Base-by-base conservation (phyloP, 1,140 invertebrate species). In the Polypedilum vanderplanki region DNA sequence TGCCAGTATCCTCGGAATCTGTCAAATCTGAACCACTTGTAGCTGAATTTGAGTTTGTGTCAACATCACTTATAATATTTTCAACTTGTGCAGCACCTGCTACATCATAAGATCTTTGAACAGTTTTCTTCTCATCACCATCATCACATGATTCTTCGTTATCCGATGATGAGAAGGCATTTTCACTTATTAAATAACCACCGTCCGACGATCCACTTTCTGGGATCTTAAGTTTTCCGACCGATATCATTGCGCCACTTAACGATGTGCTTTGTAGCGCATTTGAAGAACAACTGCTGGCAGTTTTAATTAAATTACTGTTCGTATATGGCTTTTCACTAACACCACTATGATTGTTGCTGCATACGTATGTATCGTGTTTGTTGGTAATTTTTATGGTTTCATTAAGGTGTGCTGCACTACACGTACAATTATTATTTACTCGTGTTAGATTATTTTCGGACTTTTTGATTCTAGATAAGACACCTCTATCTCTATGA, bases 111-210 rank as follows among this genome's bases (percentile, higher is more conserved):
- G 86, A 83, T 77, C 86, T 80, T 75, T 80, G 75, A n/a, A 78
- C 75, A 46, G 78, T 57, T n/a, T 77, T 79, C 33, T 3, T 40
- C 3, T 17, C 40, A 80, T 79, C 33, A 82, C 83, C 84, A 75
- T 85, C 85, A 78, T 85, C 85, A 7, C 84, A 84, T 40, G 84
- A 80, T 3, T 83, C 83, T 0, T 85, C 85, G 64, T 84, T 84
- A 74, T 84, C 84, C 8, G 86, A 85, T 18, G 85, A 86, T 2
- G 82, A 81, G 78, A 85, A 86, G 24, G 85, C 84, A 77, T 85
- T 86, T 78, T 88, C 87, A 40, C 85, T 85, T 33, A 84, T 81
- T 65, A 88, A 79, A 78, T 88, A 86, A 70, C 81, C 83, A 3
- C 79, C 75, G n/a, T 78, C 75, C 12, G 76, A 67, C 9, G 76